Conservation (phyloP, 2,113 vertebrate genomes). For the Oophaga pumilio region DNA sequence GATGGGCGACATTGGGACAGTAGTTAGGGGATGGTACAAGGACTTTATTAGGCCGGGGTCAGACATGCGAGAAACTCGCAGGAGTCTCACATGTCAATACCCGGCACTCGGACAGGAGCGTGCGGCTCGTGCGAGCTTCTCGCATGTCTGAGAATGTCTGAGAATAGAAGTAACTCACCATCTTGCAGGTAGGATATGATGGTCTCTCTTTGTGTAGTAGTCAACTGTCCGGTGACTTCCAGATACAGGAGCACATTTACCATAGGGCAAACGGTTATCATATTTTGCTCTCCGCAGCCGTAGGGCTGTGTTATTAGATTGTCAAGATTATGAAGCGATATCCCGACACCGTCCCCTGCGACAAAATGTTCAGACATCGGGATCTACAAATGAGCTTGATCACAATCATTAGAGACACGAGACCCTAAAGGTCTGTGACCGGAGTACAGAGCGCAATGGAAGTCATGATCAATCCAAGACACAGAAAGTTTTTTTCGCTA, state of each 20-base stretch:
- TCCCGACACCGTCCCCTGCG: slow-evolving; percentile 81
- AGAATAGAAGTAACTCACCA: slow-evolving; percentile 64
- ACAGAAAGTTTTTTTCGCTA: too few relatives aligned
- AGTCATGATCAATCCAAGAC: too few relatives aligned
- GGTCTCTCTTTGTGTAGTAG: slow-evolving; percentile 66
- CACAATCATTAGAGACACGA: too few relatives aligned
- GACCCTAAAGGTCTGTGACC: too few relatives aligned
- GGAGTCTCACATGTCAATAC: too few relatives aligned
- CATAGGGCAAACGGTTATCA: slow-evolving; percentile 83
- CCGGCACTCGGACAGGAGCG: too few relatives aligned
- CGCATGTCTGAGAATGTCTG: background rate
- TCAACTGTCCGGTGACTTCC: slow-evolving; percentile 74
- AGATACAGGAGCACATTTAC: slow-evolving; percentile 83
- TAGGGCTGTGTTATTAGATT: slow-evolving; percentile 75
- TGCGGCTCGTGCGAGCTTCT: too few relatives aligned
- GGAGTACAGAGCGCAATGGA: too few relatives aligned
- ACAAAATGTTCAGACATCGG: background rate
- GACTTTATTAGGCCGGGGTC: too few relatives aligned
- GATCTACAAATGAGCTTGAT: too few relatives aligned
- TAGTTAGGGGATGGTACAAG: background rate
- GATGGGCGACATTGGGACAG: background rate
- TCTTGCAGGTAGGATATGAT: slow-evolving; percentile 71
- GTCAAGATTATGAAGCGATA: slow-evolving; percentile 76
- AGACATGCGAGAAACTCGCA: too few relatives aligned
- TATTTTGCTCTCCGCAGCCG: slow-evolving; percentile 86